phyloP scores from a whole-genome alignment of 2,113 vertebrate species.

The Calcarius ornatus region DNA sequence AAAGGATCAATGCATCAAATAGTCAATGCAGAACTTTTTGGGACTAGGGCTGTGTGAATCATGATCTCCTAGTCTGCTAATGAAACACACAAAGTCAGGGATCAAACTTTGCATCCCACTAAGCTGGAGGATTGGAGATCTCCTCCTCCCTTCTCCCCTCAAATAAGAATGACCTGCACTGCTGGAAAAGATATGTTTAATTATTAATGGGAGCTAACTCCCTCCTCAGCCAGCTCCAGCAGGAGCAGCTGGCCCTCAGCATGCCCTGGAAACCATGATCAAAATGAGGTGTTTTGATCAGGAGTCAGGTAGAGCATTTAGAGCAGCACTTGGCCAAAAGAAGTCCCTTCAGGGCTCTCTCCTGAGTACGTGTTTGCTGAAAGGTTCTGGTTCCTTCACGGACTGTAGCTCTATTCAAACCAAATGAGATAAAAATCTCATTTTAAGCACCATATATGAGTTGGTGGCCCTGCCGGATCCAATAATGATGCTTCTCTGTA shows the following conservation, averaged over 20 bases:
- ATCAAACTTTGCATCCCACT: neutral
- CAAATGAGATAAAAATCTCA: neutral
- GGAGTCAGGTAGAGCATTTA: neutral
- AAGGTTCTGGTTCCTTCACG: neutral
- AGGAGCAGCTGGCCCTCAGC: neutral
- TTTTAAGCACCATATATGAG: neutral
- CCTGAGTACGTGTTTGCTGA: neutral
- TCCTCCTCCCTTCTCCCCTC: neutral
- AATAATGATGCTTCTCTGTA: neutral
- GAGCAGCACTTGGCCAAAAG: neutral
- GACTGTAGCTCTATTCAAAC: neutral
- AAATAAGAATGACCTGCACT: neutral
- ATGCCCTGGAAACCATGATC: neutral
- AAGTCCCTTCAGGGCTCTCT: neutral
- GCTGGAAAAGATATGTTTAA: neutral
- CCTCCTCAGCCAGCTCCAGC: neutral
- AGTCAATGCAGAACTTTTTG: slow-evolving; percentile 42
- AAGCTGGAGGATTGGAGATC: neutral
- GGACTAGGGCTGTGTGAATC: neutral
- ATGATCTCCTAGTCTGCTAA: neutral
- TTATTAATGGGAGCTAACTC: neutral
- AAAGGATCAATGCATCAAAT: slow-evolving; percentile 60
- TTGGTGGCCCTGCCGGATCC: neutral
- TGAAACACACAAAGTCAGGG: neutral
- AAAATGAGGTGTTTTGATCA: neutral